Base-by-base conservation (phyloP, 2,888 invertebrate genomes). In the Hirtodrosophila cameraria region DNA sequence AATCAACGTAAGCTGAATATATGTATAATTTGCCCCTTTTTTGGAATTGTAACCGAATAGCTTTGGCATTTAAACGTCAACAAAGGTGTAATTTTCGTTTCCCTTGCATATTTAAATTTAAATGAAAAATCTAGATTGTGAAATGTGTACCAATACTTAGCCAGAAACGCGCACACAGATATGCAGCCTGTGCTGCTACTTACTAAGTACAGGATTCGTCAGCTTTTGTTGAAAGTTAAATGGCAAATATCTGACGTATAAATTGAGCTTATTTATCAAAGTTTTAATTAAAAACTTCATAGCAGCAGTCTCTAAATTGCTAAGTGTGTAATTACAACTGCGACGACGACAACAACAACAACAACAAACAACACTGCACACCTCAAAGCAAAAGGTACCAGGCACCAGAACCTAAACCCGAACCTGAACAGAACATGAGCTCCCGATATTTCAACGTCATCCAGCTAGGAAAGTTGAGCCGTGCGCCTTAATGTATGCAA, bases 251-350 rank as follows among this genome's bases (percentile, higher is more conserved):
- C 73, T 75, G 58, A 61, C 48, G 66, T 59, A 66, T 84, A 78
- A 81, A 84, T 81, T 81, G 78, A 81, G 84, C 84, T 81, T 84
- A 81, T 81, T 81, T 81, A 73, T 81, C 73, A 81, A 83, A 81
- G 81, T 84, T 81, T 81, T 81, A 81, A 81, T 81, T 81, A 84
- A 81, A 84, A 81, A 71, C 84, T 78, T 75, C 57, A 68, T 70
- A 52, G 75, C 55, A 63, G 67, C 58, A 63, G 63, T 65, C 73
- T 65, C 65, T 49, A 71, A 75, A 73, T 67, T 69, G 81, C 66
- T 71, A 69, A 81, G 84, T 81, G 75, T 81, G 81, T 81, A 81
- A 81, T 81, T 81, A 84, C 75, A 83, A 62, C 80, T 68, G 76
- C 49, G 57, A 64, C 63, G 65, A 64, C 38, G 36, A 25, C 27